Conservation (phyloP, 2,888 invertebrate species). For the Metacarcinus magister region DNA sequence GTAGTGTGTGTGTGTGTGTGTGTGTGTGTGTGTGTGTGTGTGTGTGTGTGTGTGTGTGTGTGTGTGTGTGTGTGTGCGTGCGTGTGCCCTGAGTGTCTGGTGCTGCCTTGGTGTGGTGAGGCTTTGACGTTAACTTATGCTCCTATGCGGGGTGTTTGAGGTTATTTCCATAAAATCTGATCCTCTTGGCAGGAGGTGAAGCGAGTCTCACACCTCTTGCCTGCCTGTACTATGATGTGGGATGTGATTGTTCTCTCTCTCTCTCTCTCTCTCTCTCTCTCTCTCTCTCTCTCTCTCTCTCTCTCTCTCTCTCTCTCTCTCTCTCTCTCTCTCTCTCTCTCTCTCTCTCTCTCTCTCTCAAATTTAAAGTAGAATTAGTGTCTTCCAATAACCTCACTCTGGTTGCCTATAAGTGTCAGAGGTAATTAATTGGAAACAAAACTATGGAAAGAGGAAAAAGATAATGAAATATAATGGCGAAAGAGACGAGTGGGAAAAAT, state of each 20-base stretch:
- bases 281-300: neutral
- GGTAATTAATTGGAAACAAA: neutral
- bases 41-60: neutral
- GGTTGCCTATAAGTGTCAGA: neutral
- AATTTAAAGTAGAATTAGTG: too few species aligned
- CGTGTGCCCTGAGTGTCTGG: neutral
- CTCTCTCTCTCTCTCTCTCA: neutral
- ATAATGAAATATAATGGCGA: too few species aligned
- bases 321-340: neutral
- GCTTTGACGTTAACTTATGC: neutral
- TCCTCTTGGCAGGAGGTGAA: neutral
- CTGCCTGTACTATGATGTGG: neutral
- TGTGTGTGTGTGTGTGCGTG: neutral
- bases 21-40: neutral
- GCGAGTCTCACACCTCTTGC: neutral
- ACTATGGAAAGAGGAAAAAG: neutral
- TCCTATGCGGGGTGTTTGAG: neutral
- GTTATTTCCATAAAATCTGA: neutral
- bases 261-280: neutral
- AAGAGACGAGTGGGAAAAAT: neutral
- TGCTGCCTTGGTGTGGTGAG: neutral
- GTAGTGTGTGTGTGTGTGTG: neutral
- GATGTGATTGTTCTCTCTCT: neutral
- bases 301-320: neutral
- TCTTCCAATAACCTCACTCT: too few species aligned